These are phyloP conservation scores for Chloropsis hardwickii DNA, from an alignment of 2,113 vertebrate genomes.

Conservation along the genomic window DNA sequence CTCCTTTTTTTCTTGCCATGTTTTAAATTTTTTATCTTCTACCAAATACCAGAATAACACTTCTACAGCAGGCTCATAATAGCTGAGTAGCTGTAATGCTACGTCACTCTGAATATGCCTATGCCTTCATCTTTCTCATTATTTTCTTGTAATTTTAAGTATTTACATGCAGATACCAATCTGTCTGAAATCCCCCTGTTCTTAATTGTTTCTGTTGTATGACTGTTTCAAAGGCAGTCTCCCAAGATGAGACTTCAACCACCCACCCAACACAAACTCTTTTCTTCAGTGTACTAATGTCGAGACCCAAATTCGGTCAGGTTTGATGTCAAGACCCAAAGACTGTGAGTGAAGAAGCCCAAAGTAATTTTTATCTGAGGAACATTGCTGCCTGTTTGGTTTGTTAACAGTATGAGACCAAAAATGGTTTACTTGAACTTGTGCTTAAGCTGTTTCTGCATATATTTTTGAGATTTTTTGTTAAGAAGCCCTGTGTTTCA, in stretches of 20 bases:
- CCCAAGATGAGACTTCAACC: neutral
- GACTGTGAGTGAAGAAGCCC: neutral
- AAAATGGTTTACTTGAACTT: neutral
- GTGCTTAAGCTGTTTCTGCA: neutral
- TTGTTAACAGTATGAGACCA: neutral
- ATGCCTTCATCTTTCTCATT: neutral
- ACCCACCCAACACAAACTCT: neutral
- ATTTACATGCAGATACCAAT: neutral
- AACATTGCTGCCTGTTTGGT: fast-evolving
- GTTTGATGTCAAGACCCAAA: neutral
- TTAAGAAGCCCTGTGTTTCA: neutral
- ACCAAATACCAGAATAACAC: neutral
- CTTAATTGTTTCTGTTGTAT: neutral
- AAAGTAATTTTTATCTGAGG: fast-evolving
- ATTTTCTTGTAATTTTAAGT: neutral
- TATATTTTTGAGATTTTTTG: neutral
- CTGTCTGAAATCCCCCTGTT: neutral
- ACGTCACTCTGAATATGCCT: fast-evolving
- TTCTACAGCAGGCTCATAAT: neutral
- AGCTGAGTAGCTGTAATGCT: neutral
- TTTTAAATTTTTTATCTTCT: neutral
- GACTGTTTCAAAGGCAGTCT: neutral
- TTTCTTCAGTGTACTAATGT: neutral
- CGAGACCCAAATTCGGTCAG: neutral
- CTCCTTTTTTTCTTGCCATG: neutral